Evolutionary conservation across 2,797 vertebrate species (phyloP), one percentile per base, ranked within the genome.

Genomic region (Labroides dimidiatus): DNA sequence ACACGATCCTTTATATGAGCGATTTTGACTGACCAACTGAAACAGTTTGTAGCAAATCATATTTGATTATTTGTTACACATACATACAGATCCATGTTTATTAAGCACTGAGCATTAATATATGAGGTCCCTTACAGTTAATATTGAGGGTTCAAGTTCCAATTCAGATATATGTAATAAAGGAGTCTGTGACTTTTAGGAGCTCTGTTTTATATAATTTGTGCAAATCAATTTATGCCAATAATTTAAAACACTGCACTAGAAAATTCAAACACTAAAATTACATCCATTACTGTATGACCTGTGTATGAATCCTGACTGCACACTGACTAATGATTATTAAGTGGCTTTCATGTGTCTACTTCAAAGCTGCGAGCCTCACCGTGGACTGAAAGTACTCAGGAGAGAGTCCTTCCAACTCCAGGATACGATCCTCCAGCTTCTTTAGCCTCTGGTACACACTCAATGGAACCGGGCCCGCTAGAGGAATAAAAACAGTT

Each of bases 381-480:
- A 99, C 98, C 64, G 94, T 77, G 78, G 97, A 95, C 72, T 96
- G 96, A 91, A 99, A 99, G 92, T 99, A 99, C 87, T 99, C 98
- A 1, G 98, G 98, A 59, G 97, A 99, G 81, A 99, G 95, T 80
- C 98, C 98, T 94, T 99, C 98, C 77, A 99, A 89, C 91, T 99
- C 96, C 88, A 99, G 94, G 74, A 99, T 97, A 82, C 96, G 97
- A 93, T 99, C 96, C 92, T 99, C 98, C 88, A 99, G 94, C 85
- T 94, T 97, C 93, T 99, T 98, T 82, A 99, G 95, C 81, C 98
- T 95, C 84, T 96, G 96, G 92, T 99, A 99, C 85, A 99, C 94
- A 73, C 94, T 96, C 88, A 94, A 79, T 57, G 98, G 98, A 64
- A 99, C 96, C 0, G 98, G 98, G 52, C 97, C 96, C 66, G 90